Evolutionary conservation across 2,113 vertebrate genomes (phyloP).

Genomic region (Cygnus atratus): DNA sequence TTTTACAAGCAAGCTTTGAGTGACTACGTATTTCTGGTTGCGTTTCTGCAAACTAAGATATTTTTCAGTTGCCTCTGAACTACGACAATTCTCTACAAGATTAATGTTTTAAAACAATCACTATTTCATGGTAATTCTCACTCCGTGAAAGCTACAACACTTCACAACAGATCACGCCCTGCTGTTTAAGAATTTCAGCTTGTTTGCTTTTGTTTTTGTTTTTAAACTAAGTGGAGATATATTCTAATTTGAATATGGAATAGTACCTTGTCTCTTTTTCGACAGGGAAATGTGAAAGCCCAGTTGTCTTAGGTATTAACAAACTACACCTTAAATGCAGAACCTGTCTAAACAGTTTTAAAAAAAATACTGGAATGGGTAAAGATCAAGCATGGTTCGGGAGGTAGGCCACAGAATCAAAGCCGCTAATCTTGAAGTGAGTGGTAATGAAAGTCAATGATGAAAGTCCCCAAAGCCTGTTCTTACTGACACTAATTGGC

Average conservation of each 20-base stretch:
- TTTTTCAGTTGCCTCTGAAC: not conserved
- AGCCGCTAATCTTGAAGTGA: fast-evolving
- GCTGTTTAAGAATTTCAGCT: not conserved
- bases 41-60: not conserved
- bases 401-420: not conserved
- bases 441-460: not conserved
- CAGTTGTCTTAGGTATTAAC: not conserved
- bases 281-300: not conserved
- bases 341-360: not conserved
- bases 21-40: constrained; percentile 35
- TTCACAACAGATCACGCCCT: not conserved
- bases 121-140: not conserved
- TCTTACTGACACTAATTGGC: not conserved
- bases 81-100: not conserved
- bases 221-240: not conserved
- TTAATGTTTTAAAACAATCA: not conserved
- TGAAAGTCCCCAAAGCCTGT: not conserved
- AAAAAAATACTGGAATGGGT: fast-evolving
- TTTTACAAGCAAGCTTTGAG: constrained; percentile 47
- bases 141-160: not conserved
- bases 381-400: not conserved
- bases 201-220: not conserved
- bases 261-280: not conserved
- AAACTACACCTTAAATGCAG: not conserved
- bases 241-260: fast-evolving